Evolutionary conservation across 2,888 invertebrate genomes (phyloP).

Genomic region (Latrodectus hesperus): DNA sequence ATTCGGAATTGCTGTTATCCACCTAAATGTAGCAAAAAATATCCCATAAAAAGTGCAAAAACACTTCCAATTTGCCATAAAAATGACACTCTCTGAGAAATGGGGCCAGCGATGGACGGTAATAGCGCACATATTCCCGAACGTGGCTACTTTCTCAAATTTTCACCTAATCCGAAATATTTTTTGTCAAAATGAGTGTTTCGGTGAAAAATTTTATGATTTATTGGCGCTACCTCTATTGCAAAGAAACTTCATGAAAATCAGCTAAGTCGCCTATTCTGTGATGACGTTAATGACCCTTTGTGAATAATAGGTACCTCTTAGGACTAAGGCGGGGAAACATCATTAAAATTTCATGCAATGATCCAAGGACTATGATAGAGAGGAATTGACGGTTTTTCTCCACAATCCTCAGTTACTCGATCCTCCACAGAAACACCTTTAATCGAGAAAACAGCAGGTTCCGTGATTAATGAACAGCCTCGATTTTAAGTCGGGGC

Average conservation of each 20-base stretch:
- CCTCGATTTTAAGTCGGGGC: conserved; percentile 7
- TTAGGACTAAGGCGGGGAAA: conserved; percentile 45
- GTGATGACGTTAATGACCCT: conserved; percentile 64
- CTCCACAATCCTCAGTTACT: conserved; percentile 46
- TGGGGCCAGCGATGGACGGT: conserved; percentile 23
- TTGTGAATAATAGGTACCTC: conserved; percentile 61
- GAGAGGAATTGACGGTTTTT: conserved; percentile 33
- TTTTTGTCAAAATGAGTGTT: conserved; percentile 19
- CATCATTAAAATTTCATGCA: conserved; percentile 65
- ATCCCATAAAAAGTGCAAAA: conserved; percentile 50
- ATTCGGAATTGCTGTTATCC: conserved; percentile 40
- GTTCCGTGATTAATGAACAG: conserved; percentile 54
- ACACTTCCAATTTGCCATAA: conserved; percentile 63
- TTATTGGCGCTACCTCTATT: conserved; percentile 41
- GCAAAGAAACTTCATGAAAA: conserved; percentile 60
- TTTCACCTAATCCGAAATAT: conserved; percentile 51
- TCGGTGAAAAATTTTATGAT: conserved; percentile 49
- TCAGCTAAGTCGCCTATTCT: conserved; percentile 55
- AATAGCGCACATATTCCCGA: conserved; percentile 48
- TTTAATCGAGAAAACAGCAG: conserved; percentile 58
- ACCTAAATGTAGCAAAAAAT: conserved; percentile 38
- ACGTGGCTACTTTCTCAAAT: conserved; percentile 39
- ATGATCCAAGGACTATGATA: conserved; percentile 47
- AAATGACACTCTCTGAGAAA: conserved; percentile 63
- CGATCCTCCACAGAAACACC: conserved; percentile 59